Conservation (phyloP, 2,888 invertebrate genomes). For the Andrena hattorfiana region DNA sequence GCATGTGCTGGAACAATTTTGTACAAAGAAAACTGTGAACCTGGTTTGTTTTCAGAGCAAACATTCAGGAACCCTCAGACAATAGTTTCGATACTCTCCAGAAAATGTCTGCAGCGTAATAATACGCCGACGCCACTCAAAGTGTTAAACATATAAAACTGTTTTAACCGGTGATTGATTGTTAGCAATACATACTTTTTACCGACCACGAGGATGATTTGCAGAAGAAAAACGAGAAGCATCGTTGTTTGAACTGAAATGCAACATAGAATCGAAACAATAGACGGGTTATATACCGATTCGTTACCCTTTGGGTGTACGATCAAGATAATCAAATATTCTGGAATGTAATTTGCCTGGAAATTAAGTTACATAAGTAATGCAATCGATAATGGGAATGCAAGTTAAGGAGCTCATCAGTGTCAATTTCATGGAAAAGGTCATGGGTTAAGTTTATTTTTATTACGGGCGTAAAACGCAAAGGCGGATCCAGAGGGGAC, state of each 20-base stretch:
- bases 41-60: too few species aligned
- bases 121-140: background rate
- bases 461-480: background rate
- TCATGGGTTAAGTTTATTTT: constrained; percentile 9
- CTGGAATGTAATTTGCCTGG: constrained; percentile 14
- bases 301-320: background rate
- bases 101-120: background rate
- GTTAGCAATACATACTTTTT: constrained; percentile 42
- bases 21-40: too few species aligned
- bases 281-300: constrained; percentile 1
- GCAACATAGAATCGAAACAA: background rate
- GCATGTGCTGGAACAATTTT: too few species aligned
- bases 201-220: constrained; percentile 16
- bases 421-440: background rate
- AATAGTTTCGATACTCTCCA: too few species aligned
- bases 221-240: constrained; percentile 24
- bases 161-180: background rate
- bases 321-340: constrained; percentile 39
- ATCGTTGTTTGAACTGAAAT: constrained; percentile 1
- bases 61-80: too few species aligned
- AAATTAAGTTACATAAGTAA: constrained; percentile 15
- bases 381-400: constrained; percentile 44
- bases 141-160: background rate
- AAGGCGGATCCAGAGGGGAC: too few species aligned
- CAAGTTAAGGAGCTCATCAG: background rate